Conservation (phyloP, 2,797 vertebrate genomes). For the Ciconia nigra region DNA sequence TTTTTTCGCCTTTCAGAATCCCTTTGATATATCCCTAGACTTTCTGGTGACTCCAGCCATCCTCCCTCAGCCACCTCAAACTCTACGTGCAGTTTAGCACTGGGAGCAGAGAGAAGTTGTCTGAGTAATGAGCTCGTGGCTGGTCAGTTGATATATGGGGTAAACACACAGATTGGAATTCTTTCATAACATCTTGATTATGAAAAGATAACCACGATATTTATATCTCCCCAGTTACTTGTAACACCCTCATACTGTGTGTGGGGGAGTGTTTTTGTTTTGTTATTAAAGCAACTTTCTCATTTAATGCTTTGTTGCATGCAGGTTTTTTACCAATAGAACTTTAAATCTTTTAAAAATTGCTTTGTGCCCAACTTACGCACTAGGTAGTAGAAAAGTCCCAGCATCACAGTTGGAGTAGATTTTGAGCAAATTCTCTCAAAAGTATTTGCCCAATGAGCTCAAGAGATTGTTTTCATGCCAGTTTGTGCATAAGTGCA, state of each 20-base stretch:
- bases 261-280: background rate
- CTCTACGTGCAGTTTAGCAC: conserved; percentile 46
- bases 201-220: conserved; percentile 31
- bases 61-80: background rate
- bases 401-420: background rate
- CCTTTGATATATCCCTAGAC: background rate
- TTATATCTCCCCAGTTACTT: conserved; percentile 31
- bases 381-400: background rate
- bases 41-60: background rate
- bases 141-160: conserved; percentile 25
- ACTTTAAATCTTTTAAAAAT: background rate
- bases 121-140: conserved; percentile 43
- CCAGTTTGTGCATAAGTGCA: background rate
- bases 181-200: conserved; percentile 55
- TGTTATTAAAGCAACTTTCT: background rate
- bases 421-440: background rate
- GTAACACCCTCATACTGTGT: background rate
- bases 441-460: background rate
- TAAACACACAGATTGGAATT: conserved; percentile 36
- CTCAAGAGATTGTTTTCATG: background rate
- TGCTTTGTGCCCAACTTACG: background rate
- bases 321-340: background rate
- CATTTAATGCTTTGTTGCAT: background rate
- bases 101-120: background rate
- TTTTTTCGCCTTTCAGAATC: background rate